Percentiles rank a stretch among this genome's conserved stretches.
Evolutionary conservation across 2,113 vertebrate genomes (phyloP).

Genomic region (Rattus rattus): DNA sequence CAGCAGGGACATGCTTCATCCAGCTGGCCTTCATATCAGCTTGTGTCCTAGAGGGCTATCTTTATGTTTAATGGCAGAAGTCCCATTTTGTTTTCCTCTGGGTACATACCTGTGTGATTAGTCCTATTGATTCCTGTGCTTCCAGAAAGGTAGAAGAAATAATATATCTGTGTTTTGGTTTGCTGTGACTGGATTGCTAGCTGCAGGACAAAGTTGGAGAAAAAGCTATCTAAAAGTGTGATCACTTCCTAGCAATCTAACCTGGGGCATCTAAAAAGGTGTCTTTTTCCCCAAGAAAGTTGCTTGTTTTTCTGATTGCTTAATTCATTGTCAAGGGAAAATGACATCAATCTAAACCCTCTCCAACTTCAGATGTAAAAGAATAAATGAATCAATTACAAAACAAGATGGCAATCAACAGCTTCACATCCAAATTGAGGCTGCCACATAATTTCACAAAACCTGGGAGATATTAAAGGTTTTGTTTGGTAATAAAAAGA

Average conservation of each 20-base stretch:
- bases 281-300: neutral
- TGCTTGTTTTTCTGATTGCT: constrained; percentile 40
- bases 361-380: neutral
- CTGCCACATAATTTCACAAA: constrained; percentile 20
- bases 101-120: constrained; percentile 23
- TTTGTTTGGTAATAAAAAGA: neutral
- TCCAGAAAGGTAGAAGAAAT: constrained; percentile 34
- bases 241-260: constrained; percentile 64
- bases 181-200: neutral
- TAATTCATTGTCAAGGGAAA: constrained; percentile 30
- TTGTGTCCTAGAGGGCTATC: constrained; percentile 6
- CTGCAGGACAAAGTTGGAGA: constrained; percentile 35
- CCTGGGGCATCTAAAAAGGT: constrained; percentile 53
- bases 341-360: neutral
- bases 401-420: neutral
- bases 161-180: constrained; percentile 1
- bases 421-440: neutral
- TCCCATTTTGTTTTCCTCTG: constrained; percentile 53
- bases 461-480: constrained; percentile 30
- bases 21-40: neutral
- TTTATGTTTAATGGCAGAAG: constrained; percentile 46
- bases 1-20: neutral
- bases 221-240: constrained; percentile 50
- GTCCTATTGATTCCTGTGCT: constrained; percentile 44
- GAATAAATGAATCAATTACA: constrained; percentile 50